A percentile compares a stretch with the other conserved stretches of the same genome.
phyloP scores from a whole-genome alignment of 2,113 vertebrate species.

The Xenopus borealis region DNA sequence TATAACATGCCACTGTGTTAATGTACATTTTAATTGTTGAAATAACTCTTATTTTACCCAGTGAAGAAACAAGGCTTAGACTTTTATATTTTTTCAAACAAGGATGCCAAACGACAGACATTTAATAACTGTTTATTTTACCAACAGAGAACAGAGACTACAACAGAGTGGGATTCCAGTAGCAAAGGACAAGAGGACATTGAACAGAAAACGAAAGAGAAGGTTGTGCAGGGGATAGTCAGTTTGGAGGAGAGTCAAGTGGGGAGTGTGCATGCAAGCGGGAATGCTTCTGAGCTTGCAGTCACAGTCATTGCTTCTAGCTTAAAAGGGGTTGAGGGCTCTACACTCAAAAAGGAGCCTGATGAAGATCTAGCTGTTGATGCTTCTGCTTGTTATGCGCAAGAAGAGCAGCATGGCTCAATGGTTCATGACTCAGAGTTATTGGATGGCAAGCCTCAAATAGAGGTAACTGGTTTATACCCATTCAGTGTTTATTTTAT shows the following conservation, averaged over 20 bases:
- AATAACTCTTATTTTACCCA: too few species aligned
- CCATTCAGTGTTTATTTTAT: not conserved
- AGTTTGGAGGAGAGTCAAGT: conserved; percentile 63
- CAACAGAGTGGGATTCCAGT: conserved; percentile 49
- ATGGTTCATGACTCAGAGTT: conserved; percentile 56
- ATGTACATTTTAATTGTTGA: too few species aligned
- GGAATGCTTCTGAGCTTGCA: conserved; percentile 56
- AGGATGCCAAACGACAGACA: too few species aligned
- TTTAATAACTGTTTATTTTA: not conserved
- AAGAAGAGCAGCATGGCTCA: conserved; percentile 55
- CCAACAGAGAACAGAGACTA: conserved; percentile 66
- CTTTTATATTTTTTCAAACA: too few species aligned
- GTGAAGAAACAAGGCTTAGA: too few species aligned
- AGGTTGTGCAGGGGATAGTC: conserved; percentile 66
- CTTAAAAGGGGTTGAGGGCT: conserved; percentile 57
- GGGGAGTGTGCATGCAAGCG: conserved; percentile 64
- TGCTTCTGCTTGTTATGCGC: conserved; percentile 47
- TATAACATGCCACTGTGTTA: too few species aligned
- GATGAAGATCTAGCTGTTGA: conserved; percentile 51
- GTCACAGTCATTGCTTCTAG: conserved; percentile 40
- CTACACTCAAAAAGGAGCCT: conserved; percentile 52
- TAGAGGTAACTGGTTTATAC: conserved; percentile 66
- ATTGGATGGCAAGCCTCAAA: conserved; percentile 64
- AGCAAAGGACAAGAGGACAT: conserved; percentile 50
- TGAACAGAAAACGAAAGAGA: conserved; percentile 50